These are phyloP conservation scores for Proteles cristata DNA, from an alignment of 2,113 vertebrate species.

Conservation along the genomic window DNA sequence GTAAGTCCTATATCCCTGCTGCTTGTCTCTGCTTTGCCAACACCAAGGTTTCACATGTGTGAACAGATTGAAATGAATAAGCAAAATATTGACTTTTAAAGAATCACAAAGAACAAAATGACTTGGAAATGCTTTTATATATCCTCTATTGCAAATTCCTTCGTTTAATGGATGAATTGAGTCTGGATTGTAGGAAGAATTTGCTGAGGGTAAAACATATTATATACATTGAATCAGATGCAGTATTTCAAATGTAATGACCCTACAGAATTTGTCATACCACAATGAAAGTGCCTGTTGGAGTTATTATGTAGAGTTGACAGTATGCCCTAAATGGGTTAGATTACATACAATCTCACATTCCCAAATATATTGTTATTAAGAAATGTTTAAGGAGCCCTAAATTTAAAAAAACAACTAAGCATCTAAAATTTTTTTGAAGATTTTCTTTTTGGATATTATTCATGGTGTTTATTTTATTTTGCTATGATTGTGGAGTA, in stretches of 20 bases:
- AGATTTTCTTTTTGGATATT: background rate
- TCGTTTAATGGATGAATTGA: background rate
- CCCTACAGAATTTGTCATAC: background rate
- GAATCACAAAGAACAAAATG: background rate
- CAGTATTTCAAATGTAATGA: background rate
- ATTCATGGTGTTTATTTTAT: background rate
- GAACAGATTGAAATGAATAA: conserved; percentile 2
- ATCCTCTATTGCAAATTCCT: background rate
- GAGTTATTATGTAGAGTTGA: background rate
- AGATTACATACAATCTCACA: background rate
- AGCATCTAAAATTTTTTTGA: background rate
- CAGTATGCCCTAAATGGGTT: background rate
- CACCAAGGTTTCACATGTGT: background rate
- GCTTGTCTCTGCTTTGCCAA: conserved; percentile 17
- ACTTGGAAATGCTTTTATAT: background rate
- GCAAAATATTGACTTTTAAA: background rate
- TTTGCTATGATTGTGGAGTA: background rate
- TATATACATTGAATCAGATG: background rate
- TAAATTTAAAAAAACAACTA: background rate
- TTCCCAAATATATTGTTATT: background rate
- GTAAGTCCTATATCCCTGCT: background rate
- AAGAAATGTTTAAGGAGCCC: background rate
- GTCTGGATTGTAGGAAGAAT: background rate
- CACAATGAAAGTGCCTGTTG: background rate
- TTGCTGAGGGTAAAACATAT: background rate